These are phyloP conservation scores for Caprella mutica DNA, from an alignment of 2,888 invertebrate genomes.

Conservation along the genomic window DNA sequence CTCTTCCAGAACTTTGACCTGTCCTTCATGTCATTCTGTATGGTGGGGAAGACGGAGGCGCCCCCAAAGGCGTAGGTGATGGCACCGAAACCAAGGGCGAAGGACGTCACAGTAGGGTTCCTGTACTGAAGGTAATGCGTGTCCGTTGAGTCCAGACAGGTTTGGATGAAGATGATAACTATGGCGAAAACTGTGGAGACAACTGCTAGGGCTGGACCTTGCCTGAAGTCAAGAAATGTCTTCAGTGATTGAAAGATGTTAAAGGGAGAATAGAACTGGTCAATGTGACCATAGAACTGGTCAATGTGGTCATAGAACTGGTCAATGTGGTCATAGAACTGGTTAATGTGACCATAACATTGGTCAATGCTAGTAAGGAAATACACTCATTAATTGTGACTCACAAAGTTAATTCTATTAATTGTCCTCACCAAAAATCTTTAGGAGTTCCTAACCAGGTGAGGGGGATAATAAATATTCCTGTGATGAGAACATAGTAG, in stretches of 20 bases:
- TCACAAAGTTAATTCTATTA: no score
- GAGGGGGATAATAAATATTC: slow-evolving; percentile 49
- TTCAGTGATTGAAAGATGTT: no score
- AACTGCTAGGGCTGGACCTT: slow-evolving; percentile 20
- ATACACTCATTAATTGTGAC: no score
- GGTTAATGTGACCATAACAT: no score
- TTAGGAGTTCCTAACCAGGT: slow-evolving; percentile 58
- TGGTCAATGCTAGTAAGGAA: no score
- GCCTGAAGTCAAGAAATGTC: no score
- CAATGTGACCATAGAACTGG: no score
- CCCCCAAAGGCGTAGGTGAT: slow-evolving; percentile 62
- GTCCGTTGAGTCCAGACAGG: background rate
- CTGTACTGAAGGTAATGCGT: slow-evolving; percentile 9
- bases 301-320: no score
- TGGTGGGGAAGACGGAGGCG: slow-evolving; percentile 63
- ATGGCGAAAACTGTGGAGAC: slow-evolving; percentile 13
- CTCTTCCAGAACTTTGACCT: slow-evolving; percentile 48
- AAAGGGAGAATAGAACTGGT: no score
- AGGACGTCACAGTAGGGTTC: slow-evolving; percentile 22
- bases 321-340: no score
- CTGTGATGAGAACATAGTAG: slow-evolving; percentile 53
- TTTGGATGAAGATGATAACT: slow-evolving; percentile 15
- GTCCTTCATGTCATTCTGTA: slow-evolving; percentile 64
- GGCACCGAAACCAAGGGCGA: slow-evolving; percentile 53
- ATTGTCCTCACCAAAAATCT: slow-evolving; percentile 58